phyloP scores from a whole-genome alignment of 2,797 vertebrate species.

The Meriones psammophilus region DNA sequence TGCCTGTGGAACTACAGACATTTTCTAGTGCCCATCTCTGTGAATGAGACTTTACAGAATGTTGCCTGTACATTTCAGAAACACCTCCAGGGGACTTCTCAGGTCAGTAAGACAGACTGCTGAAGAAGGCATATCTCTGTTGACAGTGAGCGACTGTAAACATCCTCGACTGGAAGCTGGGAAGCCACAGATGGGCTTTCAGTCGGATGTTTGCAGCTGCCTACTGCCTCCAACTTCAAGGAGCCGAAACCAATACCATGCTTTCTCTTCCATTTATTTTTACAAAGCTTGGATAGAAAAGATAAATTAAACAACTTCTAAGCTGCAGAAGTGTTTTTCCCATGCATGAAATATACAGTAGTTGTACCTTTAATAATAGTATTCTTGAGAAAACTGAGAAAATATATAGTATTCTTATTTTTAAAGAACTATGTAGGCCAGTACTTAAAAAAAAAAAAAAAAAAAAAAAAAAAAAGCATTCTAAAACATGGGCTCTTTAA shows the following conservation, averaged over 20 bases:
- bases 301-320: conserved; percentile 50
- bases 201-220: conserved; percentile 99
- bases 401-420: conserved; percentile 43
- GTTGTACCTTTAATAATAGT: background rate
- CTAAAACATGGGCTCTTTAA: conserved; percentile 25
- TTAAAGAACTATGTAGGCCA: conserved; percentile 14
- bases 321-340: background rate
- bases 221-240: conserved; percentile 94
- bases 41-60: conserved; percentile 9
- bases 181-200: conserved; percentile 95
- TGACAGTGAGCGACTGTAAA: conserved; percentile 99
- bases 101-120: conserved; percentile 82
- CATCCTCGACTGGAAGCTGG: conserved; percentile 99
- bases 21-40: conserved; percentile 57
- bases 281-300: conserved; percentile 39
- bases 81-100: conserved; percentile 75
- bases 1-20: conserved; percentile 37
- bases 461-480: conserved; percentile 26
- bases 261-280: conserved; percentile 62
- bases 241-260: conserved; percentile 64
- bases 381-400: conserved; percentile 42
- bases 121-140: conserved; percentile 84
- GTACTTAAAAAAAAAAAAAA: conserved; percentile 20
- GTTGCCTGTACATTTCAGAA: conserved; percentile 63
- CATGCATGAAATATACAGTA: background rate